Base-by-base conservation (phyloP, 2,113 vertebrate genomes). In the human region DNA sequence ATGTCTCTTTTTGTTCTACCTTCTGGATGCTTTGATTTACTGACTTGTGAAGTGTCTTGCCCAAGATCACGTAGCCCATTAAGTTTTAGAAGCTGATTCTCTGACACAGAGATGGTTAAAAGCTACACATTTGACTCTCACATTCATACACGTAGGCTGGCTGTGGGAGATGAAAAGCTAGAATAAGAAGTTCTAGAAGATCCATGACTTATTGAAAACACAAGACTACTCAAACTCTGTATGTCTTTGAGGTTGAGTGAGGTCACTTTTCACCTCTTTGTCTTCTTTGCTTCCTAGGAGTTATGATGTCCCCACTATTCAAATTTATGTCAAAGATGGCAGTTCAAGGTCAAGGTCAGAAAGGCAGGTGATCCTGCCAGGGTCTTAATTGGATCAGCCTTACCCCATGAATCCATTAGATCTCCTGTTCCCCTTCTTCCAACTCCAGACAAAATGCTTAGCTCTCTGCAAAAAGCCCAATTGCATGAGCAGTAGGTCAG, bases 1-100 rank as follows among this genome's bases (percentile, higher is more conserved):
- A 81, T 45, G 18, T 64, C 45, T 90, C 11, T 61, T 76, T 87
- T 90, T 83, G 23, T 87, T 86, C 43, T 93, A 52, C 25, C 50
- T 92, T 81, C 32, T 89, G n/a, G 55, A 76, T 87, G 55, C 50
- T 95, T 80, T 97, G 38, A 55, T 88, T 95, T 94, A 45, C 30
- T 83, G 61, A 80, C 59, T 80, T 57, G 61, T 32, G 32, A 85
- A 32, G 22, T 82, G 35, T 89, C 70, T 92, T 75, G 22, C 25
- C 20, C n/a, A 95, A 87, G 79, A 61, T 48, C 40, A 89, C 30
- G 48, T 2, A 70, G 84, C 57, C 86, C 48, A 70, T 72, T 61
- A 40, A 83, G 57, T 66, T 32, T 61, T 52, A 52, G 22, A 86
- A 72, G 68, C 5, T 35, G 72, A 9, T 92, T 94, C n/a, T 94